Base-by-base conservation (phyloP, 1,140 invertebrate genomes). In the Drosophila ironensis region DNA sequence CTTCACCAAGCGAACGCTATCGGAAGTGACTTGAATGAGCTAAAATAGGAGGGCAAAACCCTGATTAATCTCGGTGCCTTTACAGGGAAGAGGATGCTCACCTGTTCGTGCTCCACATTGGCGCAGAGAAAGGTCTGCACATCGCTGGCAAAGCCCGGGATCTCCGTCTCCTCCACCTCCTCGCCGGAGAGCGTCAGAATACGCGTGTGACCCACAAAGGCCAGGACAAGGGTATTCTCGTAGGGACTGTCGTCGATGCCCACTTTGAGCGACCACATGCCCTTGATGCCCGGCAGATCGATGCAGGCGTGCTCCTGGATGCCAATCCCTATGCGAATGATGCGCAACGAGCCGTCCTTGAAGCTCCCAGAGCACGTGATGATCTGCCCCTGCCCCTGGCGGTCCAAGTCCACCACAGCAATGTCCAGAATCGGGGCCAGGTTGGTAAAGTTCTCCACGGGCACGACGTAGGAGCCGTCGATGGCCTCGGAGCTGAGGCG, bases 281-380 rank as follows among this genome's bases (percentile, higher is more conserved):
- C 98, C 91, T 99, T 99, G 42, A 99, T 98, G 20, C 98, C 97
- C 9, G 96, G 94, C 50, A 99, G 92, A 92, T 99, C 98, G 72
- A 99, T 99, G 41, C 95, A 97, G 0, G 98, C 98, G 91, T 98
- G 96, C 90, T 99, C 98, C 88, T 99, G 97, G 46, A 99, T 99
- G 3, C 98, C 98, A 88, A 99, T 99, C 1, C 98, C 98, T 91
- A 98, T 99, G 60, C 98, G 93, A 42, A 99, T 99, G 41, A 99
- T 98, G 41, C 98, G 92, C 9, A 99, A 91, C 0, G 98, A 98
- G 0, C 98, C 98, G 91, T 99, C 98, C 91, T 99, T 99, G 88
- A 95, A 98, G n/a, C 95, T 91, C 91, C 96, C 98, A 5, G 98
- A 99, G 89, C 98, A 99, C 0, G 98, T 99, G 3, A 99, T 97